Percentiles rank a stretch among this genome's conserved stretches.
Conservation (phyloP, 2,797 vertebrate genomes). For the Hafferia zeledoni region DNA sequence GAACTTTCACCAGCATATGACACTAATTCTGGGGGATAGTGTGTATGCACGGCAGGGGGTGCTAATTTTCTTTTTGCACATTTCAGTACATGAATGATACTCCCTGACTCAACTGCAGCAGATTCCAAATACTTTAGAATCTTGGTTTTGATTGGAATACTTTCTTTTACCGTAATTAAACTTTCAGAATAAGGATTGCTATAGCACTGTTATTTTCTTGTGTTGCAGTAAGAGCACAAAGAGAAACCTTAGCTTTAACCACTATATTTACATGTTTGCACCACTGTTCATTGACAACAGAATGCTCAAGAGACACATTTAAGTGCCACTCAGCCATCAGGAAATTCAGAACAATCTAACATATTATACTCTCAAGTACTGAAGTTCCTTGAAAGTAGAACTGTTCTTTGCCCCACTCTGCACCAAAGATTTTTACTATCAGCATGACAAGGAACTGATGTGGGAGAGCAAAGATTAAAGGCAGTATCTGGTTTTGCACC, state of each 20-base stretch:
- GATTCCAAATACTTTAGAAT: neutral
- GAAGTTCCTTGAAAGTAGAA: neutral
- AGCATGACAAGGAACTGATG: neutral
- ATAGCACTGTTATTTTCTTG: neutral
- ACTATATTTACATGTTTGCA: neutral
- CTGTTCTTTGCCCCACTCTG: neutral
- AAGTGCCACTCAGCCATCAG: neutral
- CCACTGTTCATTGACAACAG: neutral
- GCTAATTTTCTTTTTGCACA: neutral
- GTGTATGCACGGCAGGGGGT: neutral
- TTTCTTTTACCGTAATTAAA: neutral
- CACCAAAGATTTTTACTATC: neutral
- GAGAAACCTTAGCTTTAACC: neutral
- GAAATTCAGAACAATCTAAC: neutral
- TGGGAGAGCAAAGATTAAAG: neutral
- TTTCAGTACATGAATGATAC: neutral
- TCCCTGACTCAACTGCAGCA: neutral
- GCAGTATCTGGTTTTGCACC: conserved; percentile 76
- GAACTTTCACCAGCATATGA: neutral
- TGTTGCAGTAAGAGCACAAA: neutral
- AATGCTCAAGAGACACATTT: neutral
- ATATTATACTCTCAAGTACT: neutral
- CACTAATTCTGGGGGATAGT: neutral
- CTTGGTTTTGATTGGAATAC: neutral
- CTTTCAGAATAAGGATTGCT: neutral